These are phyloP conservation scores for Eriocheir sinensis DNA, from an alignment of 1,140 invertebrate genomes.

Conservation along the genomic window DNA sequence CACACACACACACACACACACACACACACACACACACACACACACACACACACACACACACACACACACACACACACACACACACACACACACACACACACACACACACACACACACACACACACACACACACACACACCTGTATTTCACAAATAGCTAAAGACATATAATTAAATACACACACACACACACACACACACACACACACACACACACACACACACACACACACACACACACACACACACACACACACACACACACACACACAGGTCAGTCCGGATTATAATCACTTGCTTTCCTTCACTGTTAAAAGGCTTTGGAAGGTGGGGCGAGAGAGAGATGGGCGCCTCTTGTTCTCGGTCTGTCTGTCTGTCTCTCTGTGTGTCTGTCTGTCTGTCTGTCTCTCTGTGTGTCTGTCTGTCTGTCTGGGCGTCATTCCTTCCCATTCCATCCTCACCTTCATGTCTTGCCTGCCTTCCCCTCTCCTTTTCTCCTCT, in stretches of 20 bases:
- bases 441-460: neutral
- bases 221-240: conserved; percentile 52
- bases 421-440: neutral
- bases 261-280: no score
- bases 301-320: no score
- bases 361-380: neutral
- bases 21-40: conserved; percentile 42
- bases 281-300: no score
- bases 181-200: conserved; percentile 37
- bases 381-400: neutral
- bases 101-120: neutral
- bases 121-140: neutral
- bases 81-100: conserved; percentile 40
- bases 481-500: neutral
- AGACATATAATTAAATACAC: neutral
- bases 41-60: neutral
- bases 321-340: no score
- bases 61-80: conserved; percentile 43
- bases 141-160: neutral
- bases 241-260: conserved; percentile 52
- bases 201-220: conserved; percentile 49
- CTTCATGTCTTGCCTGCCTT: neutral
- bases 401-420: neutral
- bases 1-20: conserved; percentile 39
- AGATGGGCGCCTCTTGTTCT: no score